Evolutionary conservation across 2,113 vertebrate species (phyloP).

Genomic region (Morone saxatilis): DNA sequence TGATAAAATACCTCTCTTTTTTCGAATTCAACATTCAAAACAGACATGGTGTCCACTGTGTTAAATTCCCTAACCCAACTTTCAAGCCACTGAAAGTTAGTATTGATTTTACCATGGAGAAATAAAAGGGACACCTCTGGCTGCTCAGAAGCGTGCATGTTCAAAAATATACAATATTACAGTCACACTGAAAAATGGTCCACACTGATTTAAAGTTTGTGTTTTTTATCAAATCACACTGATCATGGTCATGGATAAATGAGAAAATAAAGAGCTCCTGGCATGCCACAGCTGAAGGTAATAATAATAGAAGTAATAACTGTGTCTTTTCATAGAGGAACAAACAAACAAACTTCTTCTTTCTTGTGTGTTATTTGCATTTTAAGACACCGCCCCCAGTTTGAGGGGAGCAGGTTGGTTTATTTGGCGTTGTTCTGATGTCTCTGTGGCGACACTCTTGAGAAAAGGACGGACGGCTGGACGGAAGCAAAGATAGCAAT

Average conservation of each 20-base stretch:
- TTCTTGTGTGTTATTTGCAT: background rate
- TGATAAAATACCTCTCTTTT: slow-evolving; percentile 7
- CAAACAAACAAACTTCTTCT: background rate
- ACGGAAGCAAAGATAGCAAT: slow-evolving; percentile 18
- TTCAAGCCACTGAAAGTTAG: background rate
- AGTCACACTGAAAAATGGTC: background rate
- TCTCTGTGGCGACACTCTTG: slow-evolving; percentile 19
- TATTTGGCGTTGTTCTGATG: background rate
- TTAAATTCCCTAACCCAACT: background rate
- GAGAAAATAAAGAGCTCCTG: background rate
- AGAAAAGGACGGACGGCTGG: slow-evolving; percentile 12
- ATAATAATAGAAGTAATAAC: background rate
- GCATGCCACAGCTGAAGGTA: background rate
- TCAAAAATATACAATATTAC: background rate
- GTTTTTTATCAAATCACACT: background rate
- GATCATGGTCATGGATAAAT: too few species aligned
- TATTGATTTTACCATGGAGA: background rate
- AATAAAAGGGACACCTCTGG: background rate
- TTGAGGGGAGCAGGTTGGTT: slow-evolving; percentile 12
- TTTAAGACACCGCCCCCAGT: background rate
- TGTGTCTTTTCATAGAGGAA: background rate
- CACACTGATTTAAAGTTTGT: background rate
- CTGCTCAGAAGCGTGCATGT: background rate
- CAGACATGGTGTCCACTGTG: background rate
- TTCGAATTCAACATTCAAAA: background rate